phyloP scores from a whole-genome alignment of 2,113 vertebrate genomes.

The Gavia stellata region DNA sequence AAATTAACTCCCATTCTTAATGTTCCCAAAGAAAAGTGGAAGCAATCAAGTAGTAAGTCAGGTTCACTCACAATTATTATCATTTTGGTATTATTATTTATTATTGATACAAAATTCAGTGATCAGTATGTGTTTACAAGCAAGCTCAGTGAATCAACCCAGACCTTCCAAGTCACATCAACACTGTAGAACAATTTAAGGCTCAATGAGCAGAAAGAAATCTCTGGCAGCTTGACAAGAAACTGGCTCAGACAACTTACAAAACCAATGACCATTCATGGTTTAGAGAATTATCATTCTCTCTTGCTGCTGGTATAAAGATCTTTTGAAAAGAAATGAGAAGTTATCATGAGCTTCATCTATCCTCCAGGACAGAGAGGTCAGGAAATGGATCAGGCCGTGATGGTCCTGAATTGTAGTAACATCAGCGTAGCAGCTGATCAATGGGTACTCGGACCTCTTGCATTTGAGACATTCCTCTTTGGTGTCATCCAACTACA shows the following conservation, averaged over 20 bases:
- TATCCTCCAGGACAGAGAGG: background rate
- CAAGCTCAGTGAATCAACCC: background rate
- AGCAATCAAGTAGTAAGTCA: conserved; percentile 25
- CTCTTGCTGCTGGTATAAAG: background rate
- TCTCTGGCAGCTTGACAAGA: background rate
- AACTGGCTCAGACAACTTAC: background rate
- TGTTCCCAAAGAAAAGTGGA: conserved; percentile 19
- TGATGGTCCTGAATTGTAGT: background rate
- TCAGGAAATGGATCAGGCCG: background rate
- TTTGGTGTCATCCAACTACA: background rate
- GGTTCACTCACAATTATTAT: conserved; percentile 31
- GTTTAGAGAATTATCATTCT: background rate
- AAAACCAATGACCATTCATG: background rate
- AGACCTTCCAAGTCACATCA: background rate
- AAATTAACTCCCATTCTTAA: conserved; percentile 60
- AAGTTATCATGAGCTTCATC: background rate
- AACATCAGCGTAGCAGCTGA: background rate
- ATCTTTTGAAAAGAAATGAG: background rate
- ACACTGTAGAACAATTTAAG: background rate
- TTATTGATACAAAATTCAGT: conserved; percentile 22
- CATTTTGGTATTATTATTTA: conserved; percentile 30
- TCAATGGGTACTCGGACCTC: background rate
- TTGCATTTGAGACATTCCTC: background rate
- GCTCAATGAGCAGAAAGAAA: background rate
- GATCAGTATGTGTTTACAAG: conserved; percentile 12